phyloP scores from a whole-genome alignment of 2,888 invertebrate genomes.

The Sinohyriopsis cumingii region DNA sequence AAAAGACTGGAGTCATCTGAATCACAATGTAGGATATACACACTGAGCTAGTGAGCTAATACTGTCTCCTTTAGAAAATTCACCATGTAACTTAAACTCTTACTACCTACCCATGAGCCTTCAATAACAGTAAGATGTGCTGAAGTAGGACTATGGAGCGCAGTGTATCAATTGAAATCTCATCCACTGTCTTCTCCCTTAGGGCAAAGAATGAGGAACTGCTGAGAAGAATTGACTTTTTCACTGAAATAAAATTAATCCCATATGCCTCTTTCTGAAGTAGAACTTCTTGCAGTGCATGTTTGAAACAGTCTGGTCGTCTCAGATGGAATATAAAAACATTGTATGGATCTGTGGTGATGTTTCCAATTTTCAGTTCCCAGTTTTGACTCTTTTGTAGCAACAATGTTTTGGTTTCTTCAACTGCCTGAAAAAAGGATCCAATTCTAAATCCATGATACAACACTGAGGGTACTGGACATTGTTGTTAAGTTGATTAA shows the following conservation, averaged over 20 bases:
- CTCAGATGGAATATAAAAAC: slow-evolving; percentile 2
- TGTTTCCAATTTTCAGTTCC: slow-evolving; percentile 6
- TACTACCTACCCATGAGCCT: slow-evolving; percentile 38
- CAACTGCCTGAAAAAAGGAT: not conserved
- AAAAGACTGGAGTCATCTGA: too few relatives aligned
- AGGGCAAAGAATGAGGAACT: too few relatives aligned
- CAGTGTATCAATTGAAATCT: too few relatives aligned
- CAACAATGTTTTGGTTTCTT: slow-evolving; percentile 1
- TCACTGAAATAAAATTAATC: too few relatives aligned
- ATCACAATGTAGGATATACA: too few relatives aligned
- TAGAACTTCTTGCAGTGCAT: not conserved
- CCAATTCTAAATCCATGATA: too few relatives aligned
- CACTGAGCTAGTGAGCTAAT: too few relatives aligned
- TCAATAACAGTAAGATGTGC: slow-evolving; percentile 32
- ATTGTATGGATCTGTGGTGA: slow-evolving; percentile 10
- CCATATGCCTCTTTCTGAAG: too few relatives aligned
- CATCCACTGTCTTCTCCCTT: too few relatives aligned
- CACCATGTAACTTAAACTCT: not conserved
- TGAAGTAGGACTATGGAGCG: slow-evolving; percentile 20
- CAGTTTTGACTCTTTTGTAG: slow-evolving; percentile 1
- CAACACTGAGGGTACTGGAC: too few relatives aligned
- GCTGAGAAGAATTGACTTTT: too few relatives aligned
- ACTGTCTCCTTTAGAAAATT: not conserved
- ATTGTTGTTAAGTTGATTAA: too few relatives aligned
- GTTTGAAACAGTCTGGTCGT: slow-evolving; percentile 2